Evolutionary conservation across 2,113 vertebrate species (phyloP).

Genomic region (Numenius arquata): DNA sequence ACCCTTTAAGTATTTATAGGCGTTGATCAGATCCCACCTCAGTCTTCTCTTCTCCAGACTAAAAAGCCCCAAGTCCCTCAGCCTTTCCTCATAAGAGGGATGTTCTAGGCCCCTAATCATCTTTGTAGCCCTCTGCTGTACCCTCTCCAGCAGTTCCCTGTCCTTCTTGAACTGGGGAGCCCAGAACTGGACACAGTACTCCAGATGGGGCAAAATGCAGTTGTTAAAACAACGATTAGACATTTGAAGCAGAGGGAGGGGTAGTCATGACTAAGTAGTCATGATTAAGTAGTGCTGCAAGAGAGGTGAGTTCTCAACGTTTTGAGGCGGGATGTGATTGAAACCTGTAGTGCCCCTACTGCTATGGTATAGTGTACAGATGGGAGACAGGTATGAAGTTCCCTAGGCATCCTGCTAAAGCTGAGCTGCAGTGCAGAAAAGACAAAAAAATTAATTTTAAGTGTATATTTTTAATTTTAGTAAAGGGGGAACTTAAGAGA

Average conservation of each 20-base stretch:
- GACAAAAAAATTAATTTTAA: background rate
- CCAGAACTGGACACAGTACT: too few species aligned
- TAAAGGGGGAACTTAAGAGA: background rate
- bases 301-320: background rate
- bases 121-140: too few species aligned
- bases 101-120: too few species aligned
- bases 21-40: too few species aligned
- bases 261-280: background rate
- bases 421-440: background rate
- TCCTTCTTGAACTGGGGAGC: too few species aligned
- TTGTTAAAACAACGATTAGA: background rate
- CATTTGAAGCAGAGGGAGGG: background rate
- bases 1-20: too few species aligned
- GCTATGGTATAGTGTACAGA: background rate
- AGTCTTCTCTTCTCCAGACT: too few species aligned
- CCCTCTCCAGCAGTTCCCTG: too few species aligned
- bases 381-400: background rate
- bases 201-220: background rate
- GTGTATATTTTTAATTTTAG: background rate
- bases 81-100: too few species aligned
- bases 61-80: too few species aligned
- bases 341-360: background rate
- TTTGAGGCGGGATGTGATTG: background rate
- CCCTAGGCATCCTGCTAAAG: background rate
- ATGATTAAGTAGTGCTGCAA: background rate